Conservation (phyloP, 2,888 invertebrate genomes). For the Desoria tigrina region DNA sequence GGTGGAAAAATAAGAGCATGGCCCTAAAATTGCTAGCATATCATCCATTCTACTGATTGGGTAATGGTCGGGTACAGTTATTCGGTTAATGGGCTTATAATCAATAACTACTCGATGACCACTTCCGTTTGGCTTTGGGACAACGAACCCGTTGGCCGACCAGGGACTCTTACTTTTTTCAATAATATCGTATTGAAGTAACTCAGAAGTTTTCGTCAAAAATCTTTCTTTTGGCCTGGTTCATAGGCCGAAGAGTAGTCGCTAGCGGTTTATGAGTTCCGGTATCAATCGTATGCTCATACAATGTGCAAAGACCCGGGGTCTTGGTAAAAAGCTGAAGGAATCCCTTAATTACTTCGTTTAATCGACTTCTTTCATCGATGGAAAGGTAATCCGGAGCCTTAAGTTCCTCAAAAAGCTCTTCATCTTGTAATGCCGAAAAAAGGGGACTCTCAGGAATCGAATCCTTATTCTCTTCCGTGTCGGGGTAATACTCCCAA, state of each 20-base stretch:
- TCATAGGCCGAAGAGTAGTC: slow-evolving; percentile 30
- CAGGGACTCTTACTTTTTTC: slow-evolving; percentile 35
- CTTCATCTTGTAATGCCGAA: neutral
- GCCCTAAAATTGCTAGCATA: too few species aligned
- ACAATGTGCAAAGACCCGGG: slow-evolving; percentile 25
- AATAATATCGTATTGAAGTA: slow-evolving; percentile 34
- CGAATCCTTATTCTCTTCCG: neutral
- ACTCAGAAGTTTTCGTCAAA: too few species aligned
- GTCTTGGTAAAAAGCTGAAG: slow-evolving; percentile 21
- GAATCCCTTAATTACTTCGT: neutral
- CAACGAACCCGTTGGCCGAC: slow-evolving; percentile 37
- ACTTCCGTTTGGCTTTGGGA: slow-evolving; percentile 55
- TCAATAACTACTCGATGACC: slow-evolving; percentile 53
- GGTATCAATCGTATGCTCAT: slow-evolving; percentile 32
- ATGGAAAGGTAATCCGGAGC: too few species aligned
- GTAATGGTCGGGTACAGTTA: too few species aligned
- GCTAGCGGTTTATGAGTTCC: slow-evolving; percentile 23
- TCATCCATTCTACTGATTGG: too few species aligned
- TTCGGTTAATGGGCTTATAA: too few species aligned
- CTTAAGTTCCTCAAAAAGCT: neutral
- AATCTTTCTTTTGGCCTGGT: too few species aligned
- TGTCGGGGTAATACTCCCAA: slow-evolving; percentile 4
- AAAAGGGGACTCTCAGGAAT: neutral
- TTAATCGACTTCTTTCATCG: neutral
- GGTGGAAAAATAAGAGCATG: slow-evolving; percentile 44